A percentile compares a stretch with the other conserved stretches of the same genome.
phyloP scores from a whole-genome alignment of 1,140 invertebrate species.

The Vanessa atalanta region DNA sequence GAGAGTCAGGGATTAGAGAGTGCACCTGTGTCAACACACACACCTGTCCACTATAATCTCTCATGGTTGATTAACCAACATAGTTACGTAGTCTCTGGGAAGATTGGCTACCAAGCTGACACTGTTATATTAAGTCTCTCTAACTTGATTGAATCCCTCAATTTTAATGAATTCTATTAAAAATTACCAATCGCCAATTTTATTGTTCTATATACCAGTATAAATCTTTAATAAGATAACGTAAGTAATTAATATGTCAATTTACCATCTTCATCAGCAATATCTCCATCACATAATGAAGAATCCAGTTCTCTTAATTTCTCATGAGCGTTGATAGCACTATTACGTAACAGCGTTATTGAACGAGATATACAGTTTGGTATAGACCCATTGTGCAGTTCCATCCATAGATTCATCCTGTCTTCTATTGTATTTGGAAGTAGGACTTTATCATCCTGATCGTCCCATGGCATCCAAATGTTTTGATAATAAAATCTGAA shows the following conservation, averaged over 20 bases:
- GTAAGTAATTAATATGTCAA: constrained; percentile 6
- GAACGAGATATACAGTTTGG: constrained; percentile 59
- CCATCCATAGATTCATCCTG: constrained; percentile 67
- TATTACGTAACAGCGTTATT: constrained; percentile 58
- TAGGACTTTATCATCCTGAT: constrained; percentile 67
- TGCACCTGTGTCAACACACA: no score
- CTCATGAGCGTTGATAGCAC: constrained; percentile 67
- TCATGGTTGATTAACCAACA: no score
- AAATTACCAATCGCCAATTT: no score
- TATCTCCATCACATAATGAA: constrained; percentile 60
- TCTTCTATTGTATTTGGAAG: constrained; percentile 69
- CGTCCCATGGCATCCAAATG: constrained; percentile 78
- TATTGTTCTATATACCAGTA: background rate
- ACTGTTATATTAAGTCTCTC: no score
- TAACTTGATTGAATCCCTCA: no score
- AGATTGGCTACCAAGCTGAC: no score
- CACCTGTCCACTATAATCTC: no score
- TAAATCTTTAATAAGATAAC: background rate
- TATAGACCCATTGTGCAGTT: constrained; percentile 66
- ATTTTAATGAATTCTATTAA: no score
- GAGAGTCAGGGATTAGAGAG: no score
- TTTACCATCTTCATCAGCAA: constrained; percentile 70
- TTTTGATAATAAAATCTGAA: constrained; percentile 68
- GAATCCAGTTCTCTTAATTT: constrained; percentile 65
- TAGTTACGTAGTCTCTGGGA: no score